These are phyloP conservation scores for Ichneumon xanthorius DNA, from an alignment of 2,888 invertebrate genomes.

Conservation along the genomic window DNA sequence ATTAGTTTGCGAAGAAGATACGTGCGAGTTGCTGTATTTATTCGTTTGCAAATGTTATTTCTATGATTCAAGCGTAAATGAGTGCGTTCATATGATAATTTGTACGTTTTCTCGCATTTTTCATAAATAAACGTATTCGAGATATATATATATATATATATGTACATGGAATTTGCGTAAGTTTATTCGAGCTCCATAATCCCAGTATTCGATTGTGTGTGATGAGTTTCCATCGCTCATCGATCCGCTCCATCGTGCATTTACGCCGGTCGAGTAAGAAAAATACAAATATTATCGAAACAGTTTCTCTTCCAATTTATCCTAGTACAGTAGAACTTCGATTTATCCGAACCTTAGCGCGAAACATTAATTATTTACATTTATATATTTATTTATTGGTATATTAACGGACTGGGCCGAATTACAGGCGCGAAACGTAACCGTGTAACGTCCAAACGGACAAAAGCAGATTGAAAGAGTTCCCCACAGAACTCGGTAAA, in stretches of 20 bases:
- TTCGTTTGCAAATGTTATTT: conserved; percentile 62
- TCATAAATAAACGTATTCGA: conserved; percentile 68
- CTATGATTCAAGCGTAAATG: conserved; percentile 44
- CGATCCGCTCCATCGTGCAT: not conserved
- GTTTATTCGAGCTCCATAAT: not conserved
- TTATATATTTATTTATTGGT: too few species aligned
- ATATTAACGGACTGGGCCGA: too few species aligned
- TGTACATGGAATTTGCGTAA: conserved; percentile 24
- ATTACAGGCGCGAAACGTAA: too few species aligned
- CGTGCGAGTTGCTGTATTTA: conserved; percentile 77
- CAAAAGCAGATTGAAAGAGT: too few species aligned
- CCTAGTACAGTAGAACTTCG: too few species aligned
- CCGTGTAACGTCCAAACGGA: too few species aligned
- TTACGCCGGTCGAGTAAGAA: not conserved
- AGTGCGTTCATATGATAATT: conserved; percentile 64
- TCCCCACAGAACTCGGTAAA: too few species aligned
- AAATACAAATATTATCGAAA: not conserved
- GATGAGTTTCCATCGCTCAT: not conserved
- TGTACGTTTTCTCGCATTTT: conserved; percentile 70
- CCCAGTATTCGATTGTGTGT: not conserved
- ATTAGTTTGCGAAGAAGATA: conserved; percentile 71
- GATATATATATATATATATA: too few species aligned
- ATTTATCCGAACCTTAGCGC: too few species aligned
- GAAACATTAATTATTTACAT: too few species aligned
- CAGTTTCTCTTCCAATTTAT: not conserved